Percentiles rank a stretch among this genome's conserved stretches.
These are phyloP conservation scores for Trichoplusia ni DNA, from an alignment of 1,140 invertebrate species.

Conservation along the genomic window DNA sequence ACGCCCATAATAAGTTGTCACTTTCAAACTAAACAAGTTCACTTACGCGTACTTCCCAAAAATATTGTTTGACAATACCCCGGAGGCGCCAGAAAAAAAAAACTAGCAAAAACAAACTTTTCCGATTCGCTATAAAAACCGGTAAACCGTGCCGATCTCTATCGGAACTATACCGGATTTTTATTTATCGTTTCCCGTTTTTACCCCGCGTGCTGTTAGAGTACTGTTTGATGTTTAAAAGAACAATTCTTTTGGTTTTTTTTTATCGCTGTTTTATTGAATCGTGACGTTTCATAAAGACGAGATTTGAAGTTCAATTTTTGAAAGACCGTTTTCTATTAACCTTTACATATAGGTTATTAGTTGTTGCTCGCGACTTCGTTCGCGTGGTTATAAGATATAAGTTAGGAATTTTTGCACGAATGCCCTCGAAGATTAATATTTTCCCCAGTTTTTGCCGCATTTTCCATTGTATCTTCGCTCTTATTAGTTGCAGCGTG, in stretches of 20 bases:
- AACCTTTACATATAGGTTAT: no score
- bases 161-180: conserved; percentile 28
- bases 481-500: no score
- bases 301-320: no score
- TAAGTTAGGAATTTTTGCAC: no score
- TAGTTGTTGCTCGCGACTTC: no score
- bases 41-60: not conserved
- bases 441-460: no score
- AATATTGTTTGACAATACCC: conserved; percentile 29
- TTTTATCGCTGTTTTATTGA: not conserved
- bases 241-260: not conserved
- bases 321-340: no score
- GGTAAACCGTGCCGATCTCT: conserved; percentile 31
- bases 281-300: no score
- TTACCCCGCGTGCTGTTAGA: not conserved
- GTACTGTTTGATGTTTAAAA: conserved; percentile 9
- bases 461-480: no score
- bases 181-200: conserved; percentile 27
- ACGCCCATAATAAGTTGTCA: conserved; percentile 1
- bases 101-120: conserved; percentile 27
- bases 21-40: conserved; percentile 1
- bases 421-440: no score
- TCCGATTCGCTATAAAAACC: conserved; percentile 31
- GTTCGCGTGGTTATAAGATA: no score
- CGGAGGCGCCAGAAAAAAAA: conserved; percentile 11